Evolutionary conservation across 2,888 invertebrate species (phyloP).

Genomic region (Tuta absoluta): DNA sequence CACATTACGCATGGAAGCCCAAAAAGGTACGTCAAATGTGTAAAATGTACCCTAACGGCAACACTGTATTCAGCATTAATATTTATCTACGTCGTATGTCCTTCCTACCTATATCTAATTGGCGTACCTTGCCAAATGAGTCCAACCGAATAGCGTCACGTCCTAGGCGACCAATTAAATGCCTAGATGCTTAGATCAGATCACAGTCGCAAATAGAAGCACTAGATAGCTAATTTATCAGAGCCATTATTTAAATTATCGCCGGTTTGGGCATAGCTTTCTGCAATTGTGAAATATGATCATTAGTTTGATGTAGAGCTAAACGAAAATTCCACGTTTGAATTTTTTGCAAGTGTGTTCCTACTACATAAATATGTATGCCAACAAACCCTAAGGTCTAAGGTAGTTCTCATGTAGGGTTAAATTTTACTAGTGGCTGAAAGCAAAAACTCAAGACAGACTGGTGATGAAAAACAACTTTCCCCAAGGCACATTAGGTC

Average conservation of each 20-base stretch:
- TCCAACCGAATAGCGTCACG: constrained; percentile 35
- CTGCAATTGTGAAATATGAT: neutral
- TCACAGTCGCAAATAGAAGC: constrained; percentile 66
- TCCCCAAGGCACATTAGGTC: too few species aligned
- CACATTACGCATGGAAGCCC: too few species aligned
- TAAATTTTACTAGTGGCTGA: too few species aligned
- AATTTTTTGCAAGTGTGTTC: too few species aligned
- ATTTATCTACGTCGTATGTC: constrained; percentile 2
- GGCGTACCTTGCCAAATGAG: constrained; percentile 6
- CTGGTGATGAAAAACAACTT: too few species aligned
- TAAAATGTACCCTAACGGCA: too few species aligned
- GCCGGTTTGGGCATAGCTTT: constrained; percentile 55
- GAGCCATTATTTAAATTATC: constrained; percentile 65
- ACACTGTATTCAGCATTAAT: constrained; percentile 3
- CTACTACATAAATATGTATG: too few species aligned
- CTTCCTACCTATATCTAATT: neutral
- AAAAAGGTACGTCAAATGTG: too few species aligned
- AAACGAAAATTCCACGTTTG: neutral
- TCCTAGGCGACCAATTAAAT: constrained; percentile 59
- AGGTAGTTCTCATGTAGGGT: too few species aligned
- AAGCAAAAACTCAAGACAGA: too few species aligned
- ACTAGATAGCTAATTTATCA: constrained; percentile 61
- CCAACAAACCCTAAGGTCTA: too few species aligned
- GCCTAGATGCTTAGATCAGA: constrained; percentile 52
- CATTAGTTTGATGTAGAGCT: neutral